Conservation (phyloP, 1,140 invertebrate genomes). For the Caenorhabditis remanei region DNA sequence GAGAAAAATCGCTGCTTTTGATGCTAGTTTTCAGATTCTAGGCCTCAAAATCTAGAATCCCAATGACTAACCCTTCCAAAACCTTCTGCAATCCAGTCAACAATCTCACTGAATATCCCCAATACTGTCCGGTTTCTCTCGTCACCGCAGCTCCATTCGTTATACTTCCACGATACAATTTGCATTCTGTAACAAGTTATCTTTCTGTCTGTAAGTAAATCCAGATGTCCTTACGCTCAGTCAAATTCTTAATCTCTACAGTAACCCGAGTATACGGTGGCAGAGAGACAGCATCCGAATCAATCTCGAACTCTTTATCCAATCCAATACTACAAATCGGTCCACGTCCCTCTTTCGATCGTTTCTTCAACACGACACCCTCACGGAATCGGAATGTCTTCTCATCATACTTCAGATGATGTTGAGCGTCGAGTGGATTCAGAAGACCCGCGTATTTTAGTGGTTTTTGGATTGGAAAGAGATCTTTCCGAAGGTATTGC, state of each 20-base stretch:
- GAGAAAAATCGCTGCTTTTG: neutral
- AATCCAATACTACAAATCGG: constrained; percentile 91
- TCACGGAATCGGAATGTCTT: constrained; percentile 83
- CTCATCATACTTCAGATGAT: constrained; percentile 89
- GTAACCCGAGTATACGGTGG: constrained; percentile 88
- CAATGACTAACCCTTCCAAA: constrained; percentile 80
- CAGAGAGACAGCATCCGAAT: constrained; percentile 85
- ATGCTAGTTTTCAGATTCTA: no score
- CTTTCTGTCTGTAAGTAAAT: neutral
- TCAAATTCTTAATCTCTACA: constrained; percentile 81
- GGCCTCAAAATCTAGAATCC: neutral
- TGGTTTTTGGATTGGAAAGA: constrained; percentile 87
- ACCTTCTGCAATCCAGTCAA: constrained; percentile 87
- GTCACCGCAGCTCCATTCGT: constrained; percentile 86
- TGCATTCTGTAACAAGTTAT: constrained; percentile 28
- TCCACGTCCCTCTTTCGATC: constrained; percentile 83
- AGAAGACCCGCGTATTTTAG: constrained; percentile 82
- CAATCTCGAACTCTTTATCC: constrained; percentile 82
- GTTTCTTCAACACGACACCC: constrained; percentile 86
- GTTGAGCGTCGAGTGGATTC: constrained; percentile 92
- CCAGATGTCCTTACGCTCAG: constrained; percentile 17
- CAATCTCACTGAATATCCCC: constrained; percentile 92
- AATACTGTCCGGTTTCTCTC: constrained; percentile 87
- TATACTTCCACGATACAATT: constrained; percentile 83
- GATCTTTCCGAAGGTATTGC: constrained; percentile 91